Base-by-base conservation (phyloP, 2,888 invertebrate genomes). In the Diplazon laetatorius region DNA sequence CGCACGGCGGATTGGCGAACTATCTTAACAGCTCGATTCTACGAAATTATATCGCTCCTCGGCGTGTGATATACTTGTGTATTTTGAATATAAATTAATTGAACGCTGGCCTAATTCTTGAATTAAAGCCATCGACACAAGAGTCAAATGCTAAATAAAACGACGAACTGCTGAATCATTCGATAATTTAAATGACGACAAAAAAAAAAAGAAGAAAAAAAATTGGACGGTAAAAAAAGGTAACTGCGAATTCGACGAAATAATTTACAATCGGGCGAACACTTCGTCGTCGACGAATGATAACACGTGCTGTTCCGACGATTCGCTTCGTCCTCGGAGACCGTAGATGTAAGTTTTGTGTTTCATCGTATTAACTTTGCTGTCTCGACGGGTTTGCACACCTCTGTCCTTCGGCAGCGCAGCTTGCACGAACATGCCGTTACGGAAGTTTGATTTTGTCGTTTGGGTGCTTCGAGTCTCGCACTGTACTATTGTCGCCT, bases 391-490 rank as follows among this genome's bases (percentile, higher is more conserved):
- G 0, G 93, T 93, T 87, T 93, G 93, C 14, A 87, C 83, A 25
- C 82, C 84, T 66, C 88, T 90, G 82, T 92, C 92, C 88, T 91
- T 92, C 25, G 90, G 89, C 18, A 91, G 88, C 80, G 92, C 91
- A 0, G 95, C 95, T 91, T 96, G 96, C 12, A 93, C 92, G 35
- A 93, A 93, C 57, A 93, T 92, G 82, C 94, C 94, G 8, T 93
- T 92, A 52, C 94, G 92, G 77, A 94, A 92, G 85, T 94, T 93
- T 70, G 95, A 95, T 85, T 93, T 92, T 78, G 92, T 82, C 0
- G 96, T 96, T 91, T 96, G 96, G 0, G 94, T 94, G 8, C 95
- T 94, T 83, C 93, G 93, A 0, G 96, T 96, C 39, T 91, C 89
- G 81, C 94, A 93, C 77, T 93, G 93, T 2, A 93, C 92, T 83